A percentile compares a stretch with the other conserved stretches of the same genome.
These are phyloP conservation scores for Maconellicoccus hirsutus DNA, from an alignment of 1,140 invertebrate species.

Conservation along the genomic window DNA sequence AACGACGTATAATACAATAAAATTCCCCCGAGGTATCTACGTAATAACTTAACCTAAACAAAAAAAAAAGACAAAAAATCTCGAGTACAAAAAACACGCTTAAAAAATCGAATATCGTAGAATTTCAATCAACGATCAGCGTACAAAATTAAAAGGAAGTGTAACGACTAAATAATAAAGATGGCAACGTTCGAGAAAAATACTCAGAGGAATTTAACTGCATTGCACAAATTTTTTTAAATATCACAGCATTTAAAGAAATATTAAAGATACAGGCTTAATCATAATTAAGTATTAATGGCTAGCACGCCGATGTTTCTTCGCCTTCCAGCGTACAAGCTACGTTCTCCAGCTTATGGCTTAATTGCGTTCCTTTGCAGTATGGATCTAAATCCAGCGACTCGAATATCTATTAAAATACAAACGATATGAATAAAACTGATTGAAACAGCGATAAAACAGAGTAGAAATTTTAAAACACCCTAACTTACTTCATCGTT, in stretches of 20 bases:
- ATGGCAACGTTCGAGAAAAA: no score
- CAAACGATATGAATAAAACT: no score
- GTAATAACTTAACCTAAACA: neutral
- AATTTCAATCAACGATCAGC: no score
- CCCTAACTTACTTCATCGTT: constrained; percentile 71
- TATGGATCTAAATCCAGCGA: constrained; percentile 66
- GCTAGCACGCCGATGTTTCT: constrained; percentile 43
- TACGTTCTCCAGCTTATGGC: constrained; percentile 78
- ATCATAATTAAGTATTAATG: neutral
- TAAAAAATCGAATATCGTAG: no score
- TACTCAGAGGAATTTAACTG: constrained; percentile 20
- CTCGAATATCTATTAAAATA: constrained; percentile 53
- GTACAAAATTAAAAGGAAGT: no score
- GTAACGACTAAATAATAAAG: no score
- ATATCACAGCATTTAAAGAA: constrained; percentile 17
- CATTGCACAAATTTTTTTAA: constrained; percentile 6
- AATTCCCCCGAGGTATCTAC: neutral
- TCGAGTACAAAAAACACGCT: neutral
- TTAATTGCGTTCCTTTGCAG: constrained; percentile 76
- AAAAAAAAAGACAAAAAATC: neutral
- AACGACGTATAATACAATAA: neutral
- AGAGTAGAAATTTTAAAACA: neutral
- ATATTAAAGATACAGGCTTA: constrained; percentile 4
- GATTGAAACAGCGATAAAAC: neutral
- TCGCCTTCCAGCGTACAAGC: constrained; percentile 79